Evolutionary conservation across 1,140 invertebrate genomes (phyloP), one percentile per base, ranked within the genome.

Genomic region (Pachypsylla venusta): DNA sequence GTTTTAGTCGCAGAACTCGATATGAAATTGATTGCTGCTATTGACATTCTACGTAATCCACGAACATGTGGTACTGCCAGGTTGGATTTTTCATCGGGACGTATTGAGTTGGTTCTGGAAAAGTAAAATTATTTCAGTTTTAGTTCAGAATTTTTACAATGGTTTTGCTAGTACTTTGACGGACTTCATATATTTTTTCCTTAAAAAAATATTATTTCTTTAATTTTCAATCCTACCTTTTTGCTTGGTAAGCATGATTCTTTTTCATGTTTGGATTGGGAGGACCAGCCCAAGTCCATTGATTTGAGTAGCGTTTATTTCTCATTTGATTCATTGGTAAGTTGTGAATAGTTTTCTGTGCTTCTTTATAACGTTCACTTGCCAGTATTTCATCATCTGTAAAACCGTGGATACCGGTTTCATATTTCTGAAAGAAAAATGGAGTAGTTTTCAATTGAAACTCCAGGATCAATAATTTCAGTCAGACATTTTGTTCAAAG

Each of bases 321-420:
- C 57, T 48, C 62, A 60, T 53, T 60, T 26, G n/a, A 54, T 30
- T 54, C 54, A 7, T 61, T 65, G 24, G 62, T 66, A 20, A 58
- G 35, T 59, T 63, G 64, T 53, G 67, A 72, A 27, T 67, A 71
- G 4, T 60, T 72, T 70, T 59, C 61, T 0, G 66, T 64, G 16
- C 66, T 63, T 19, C 66, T 63, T 64, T 64, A 59, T 48, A 62
- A 64, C 54, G 13, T 69, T 85, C 83, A 67, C 77, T 81, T 1
- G 81, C 77, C 28, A 85, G 67, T 22, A 85, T 84, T 57, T 84
- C 76, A 1, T 81, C 80, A 59, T 83, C 81, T 28, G 76, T 75
- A 67, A 84, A 82, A 30, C 81, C 78, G 61, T 82, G 73, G 25
- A 82, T 72, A 1, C 80, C 81, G 2, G 65, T 20, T 24, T 30